Evolutionary conservation across 2,888 invertebrate genomes (phyloP).

Genomic region (Dusona sp.): DNA sequence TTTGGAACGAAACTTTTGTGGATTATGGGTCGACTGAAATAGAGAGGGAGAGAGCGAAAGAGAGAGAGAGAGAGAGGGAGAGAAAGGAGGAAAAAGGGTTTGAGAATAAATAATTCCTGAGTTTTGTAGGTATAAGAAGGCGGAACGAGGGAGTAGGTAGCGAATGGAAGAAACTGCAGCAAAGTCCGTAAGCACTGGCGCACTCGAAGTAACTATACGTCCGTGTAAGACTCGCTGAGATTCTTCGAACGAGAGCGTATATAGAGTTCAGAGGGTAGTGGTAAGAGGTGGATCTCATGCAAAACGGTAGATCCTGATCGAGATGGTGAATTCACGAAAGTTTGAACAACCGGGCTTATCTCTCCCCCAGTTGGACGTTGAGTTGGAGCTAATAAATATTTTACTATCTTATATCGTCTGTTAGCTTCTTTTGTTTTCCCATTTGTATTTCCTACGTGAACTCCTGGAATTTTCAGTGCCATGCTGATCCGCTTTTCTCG

Average conservation of each 20-base stretch:
- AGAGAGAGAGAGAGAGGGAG: background rate
- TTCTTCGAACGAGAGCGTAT: conserved; percentile 16
- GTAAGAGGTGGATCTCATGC: conserved; percentile 37
- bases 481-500: conserved; percentile 56
- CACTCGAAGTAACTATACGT: conserved; percentile 22
- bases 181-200: conserved; percentile 39
- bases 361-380: conserved; percentile 32
- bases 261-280: background rate
- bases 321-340: conserved; percentile 52
- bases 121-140: conserved; percentile 48
- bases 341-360: conserved; percentile 57
- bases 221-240: conserved; percentile 17
- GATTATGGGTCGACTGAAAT: conserved; percentile 45
- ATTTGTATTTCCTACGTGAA: conserved; percentile 63
- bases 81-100: conserved; percentile 4
- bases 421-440: conserved; percentile 42
- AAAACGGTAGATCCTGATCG: conserved; percentile 61
- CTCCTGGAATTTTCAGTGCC: conserved; percentile 51
- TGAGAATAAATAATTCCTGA: conserved; percentile 59
- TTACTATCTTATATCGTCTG: conserved; percentile 65
- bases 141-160: conserved; percentile 51
- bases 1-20: conserved; percentile 40
- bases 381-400: conserved; percentile 73
- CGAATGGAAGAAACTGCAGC: conserved; percentile 50
- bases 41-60: conserved; percentile 20